Conservation (phyloP, 2,888 invertebrate species). For the Seira ritae region DNA sequence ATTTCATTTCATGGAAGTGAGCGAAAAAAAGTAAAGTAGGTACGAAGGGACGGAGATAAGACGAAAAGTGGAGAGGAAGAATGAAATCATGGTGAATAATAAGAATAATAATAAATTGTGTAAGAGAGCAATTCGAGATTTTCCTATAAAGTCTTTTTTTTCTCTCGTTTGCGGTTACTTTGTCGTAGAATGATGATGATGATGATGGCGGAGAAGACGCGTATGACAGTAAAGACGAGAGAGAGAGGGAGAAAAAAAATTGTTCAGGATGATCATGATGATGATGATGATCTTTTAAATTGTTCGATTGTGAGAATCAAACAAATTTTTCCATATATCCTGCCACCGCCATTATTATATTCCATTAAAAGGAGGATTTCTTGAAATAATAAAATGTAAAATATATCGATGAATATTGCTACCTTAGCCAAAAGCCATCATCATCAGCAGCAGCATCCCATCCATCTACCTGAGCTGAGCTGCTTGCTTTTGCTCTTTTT, state of each 20-base stretch:
- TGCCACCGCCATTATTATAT: conserved; percentile 30
- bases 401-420: conserved; percentile 6
- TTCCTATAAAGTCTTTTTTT: not conserved
- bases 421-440: no score
- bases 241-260: conserved; percentile 36
- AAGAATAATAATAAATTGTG: conserved; percentile 6
- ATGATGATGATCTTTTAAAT: conserved; percentile 46
- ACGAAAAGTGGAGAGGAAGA: conserved; percentile 10
- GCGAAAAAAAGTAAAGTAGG: conserved; percentile 14
- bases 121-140: conserved; percentile 23
- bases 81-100: conserved; percentile 14
- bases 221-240: conserved; percentile 22
- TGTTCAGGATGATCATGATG: conserved; percentile 16
- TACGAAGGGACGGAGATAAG: not conserved
- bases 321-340: conserved; percentile 66
- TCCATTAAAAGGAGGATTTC: not conserved
- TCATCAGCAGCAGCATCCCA: no score
- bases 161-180: conserved; percentile 37
- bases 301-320: conserved; percentile 63
- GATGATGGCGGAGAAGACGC: conserved; percentile 31
- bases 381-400: conserved; percentile 4
- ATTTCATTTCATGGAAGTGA: conserved; percentile 10
- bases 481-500: not conserved
- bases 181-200: conserved; percentile 47
- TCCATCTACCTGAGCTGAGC: not conserved